Base-by-base conservation (phyloP, 2,113 vertebrate species). In the Labeo catla region DNA sequence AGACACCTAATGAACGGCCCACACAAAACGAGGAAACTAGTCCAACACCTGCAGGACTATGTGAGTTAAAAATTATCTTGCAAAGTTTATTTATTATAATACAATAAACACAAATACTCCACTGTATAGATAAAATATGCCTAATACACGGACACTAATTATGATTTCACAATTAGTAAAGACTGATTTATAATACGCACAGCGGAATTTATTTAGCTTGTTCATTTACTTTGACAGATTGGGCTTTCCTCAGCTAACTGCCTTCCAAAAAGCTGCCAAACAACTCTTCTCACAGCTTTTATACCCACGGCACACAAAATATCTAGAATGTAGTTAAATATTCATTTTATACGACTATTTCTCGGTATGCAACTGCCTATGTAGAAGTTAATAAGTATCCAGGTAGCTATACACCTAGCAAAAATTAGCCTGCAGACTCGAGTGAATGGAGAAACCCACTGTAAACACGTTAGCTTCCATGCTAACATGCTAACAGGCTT, bases 401-500 rank as follows among this genome's bases (percentile, higher is more conserved):
- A 49, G 45, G 6, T 23, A 15, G 45, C 6, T 49, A 49, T 4
- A 76, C 72, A 49, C 50, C 52, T 77, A 84, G 68, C 50, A 72
- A 28, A 11, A 36, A n/a, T 34, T 76, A 83, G 63, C 73, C 34
- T 43, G 80, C 80, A 54, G 45, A 57, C 36, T 28, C 21, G 50
- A 43, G 66, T 54, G 68, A 59, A 73, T 10, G 66, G 68, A 84
- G 34, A 73, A 57, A 16, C 4, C 66, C 82, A 73, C 45, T 84
- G 4, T 54, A 66, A 76, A 52, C 54, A 8, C 16, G 45, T 54
- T 87, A 87, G 80, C 86, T 57, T 43, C 1, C 1, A 9, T 73
- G 66, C 66, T 84, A 73, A 45, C 49, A n/a, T 13, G 66, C 50
- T 76, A 83, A 47, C 57, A 23, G 5, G n/a, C 68, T 83, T 28